Evolutionary conservation across 2,888 invertebrate species (phyloP).

Genomic region (Invenusta paracnida): DNA sequence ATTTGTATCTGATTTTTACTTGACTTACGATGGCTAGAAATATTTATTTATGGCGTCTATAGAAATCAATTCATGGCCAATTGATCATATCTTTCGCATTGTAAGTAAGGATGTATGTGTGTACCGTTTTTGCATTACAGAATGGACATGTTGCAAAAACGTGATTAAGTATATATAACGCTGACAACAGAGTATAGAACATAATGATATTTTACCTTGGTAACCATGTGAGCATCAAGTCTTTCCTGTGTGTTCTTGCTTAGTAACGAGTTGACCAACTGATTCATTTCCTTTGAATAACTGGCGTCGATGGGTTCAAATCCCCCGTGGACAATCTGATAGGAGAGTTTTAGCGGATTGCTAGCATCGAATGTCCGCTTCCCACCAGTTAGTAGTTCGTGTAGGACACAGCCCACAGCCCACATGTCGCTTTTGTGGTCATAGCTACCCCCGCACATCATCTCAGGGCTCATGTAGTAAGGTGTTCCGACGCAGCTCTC

Average conservation of each 20-base stretch:
- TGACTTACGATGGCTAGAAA: too few relatives aligned
- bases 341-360: slow-evolving; percentile 31
- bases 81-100: too few relatives aligned
- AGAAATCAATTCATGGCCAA: too few relatives aligned
- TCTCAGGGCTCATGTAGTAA: slow-evolving; percentile 60
- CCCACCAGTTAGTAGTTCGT: slow-evolving; percentile 55
- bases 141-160: too few relatives aligned
- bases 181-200: too few relatives aligned
- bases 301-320: slow-evolving; percentile 41
- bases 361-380: slow-evolving; percentile 57
- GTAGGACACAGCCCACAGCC: slow-evolving; percentile 58
- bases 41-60: too few relatives aligned
- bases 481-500: slow-evolving; percentile 56
- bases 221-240: too few relatives aligned
- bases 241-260: slow-evolving; percentile 54
- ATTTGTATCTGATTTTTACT: too few relatives aligned
- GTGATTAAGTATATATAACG: too few relatives aligned
- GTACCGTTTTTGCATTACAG: too few relatives aligned
- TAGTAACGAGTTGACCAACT: slow-evolving; percentile 52
- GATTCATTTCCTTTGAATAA: slow-evolving; percentile 51
- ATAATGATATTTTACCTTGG: too few relatives aligned
- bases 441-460: slow-evolving; percentile 58
- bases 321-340: slow-evolving; percentile 52
- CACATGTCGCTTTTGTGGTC: slow-evolving; percentile 58
- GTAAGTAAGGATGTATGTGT: too few relatives aligned